These are phyloP conservation scores for Julus scanicus DNA, from an alignment of 2,888 invertebrate genomes.

Conservation along the genomic window DNA sequence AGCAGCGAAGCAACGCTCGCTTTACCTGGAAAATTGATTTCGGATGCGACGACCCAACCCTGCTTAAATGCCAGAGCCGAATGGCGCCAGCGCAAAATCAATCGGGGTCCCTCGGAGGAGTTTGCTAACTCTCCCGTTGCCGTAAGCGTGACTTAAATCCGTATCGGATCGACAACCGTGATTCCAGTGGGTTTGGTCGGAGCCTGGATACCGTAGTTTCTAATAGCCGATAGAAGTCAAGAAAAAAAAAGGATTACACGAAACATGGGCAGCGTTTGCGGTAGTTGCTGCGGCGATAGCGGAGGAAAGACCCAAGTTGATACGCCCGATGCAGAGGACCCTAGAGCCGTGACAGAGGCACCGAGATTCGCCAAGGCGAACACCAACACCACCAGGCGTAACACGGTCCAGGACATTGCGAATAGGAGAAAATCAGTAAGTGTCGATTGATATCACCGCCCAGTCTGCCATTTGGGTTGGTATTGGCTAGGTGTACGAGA, in stretches of 20 bases:
- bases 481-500: no score
- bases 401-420: neutral
- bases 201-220: neutral
- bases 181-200: neutral
- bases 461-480: no score
- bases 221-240: neutral
- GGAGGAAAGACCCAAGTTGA: neutral
- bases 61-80: neutral
- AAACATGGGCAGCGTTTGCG: constrained; percentile 41
- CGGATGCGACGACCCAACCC: neutral
- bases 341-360: neutral
- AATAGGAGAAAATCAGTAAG: neutral
- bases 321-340: neutral
- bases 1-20: no score
- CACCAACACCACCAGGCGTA: neutral
- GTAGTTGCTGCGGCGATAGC: neutral
- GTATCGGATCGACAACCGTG: neutral
- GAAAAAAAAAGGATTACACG: neutral
- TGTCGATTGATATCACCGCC: no score
- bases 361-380: neutral
- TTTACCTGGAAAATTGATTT: constrained; percentile 15
- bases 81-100: constrained; percentile 9
- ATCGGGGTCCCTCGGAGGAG: neutral
- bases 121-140: neutral
- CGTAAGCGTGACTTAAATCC: neutral